Evolutionary conservation across 64 coral and sea anemone species (phyloP).

Genomic region (Actinia tenebrosa): DNA sequence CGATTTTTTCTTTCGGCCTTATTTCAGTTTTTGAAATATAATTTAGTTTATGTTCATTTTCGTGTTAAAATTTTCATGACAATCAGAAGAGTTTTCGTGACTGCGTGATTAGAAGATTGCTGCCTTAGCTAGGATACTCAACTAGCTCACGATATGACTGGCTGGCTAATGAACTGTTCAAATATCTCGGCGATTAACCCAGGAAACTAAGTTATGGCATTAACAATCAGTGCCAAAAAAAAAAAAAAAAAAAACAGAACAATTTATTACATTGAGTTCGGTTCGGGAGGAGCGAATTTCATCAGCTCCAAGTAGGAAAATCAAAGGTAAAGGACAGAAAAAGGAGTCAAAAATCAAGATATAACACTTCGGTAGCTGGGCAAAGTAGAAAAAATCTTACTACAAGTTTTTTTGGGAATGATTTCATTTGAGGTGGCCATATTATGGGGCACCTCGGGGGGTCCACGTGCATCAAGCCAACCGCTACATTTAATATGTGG

Average conservation of each 20-base stretch:
- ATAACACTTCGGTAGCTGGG: neutral
- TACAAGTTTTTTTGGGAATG: neutral
- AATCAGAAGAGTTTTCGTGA: neutral
- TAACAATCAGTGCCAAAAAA: neutral
- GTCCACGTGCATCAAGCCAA: constrained; percentile 20
- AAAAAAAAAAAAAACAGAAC: neutral
- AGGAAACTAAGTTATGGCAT: neutral
- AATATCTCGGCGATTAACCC: neutral
- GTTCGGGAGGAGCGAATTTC: too few relatives aligned
- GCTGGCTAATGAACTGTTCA: neutral
- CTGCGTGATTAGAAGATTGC: neutral
- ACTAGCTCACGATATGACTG: neutral
- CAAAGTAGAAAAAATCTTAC: neutral
- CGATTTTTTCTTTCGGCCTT: too few relatives aligned
- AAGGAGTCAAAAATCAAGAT: neutral
- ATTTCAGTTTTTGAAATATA: neutral
- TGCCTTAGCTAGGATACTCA: neutral
- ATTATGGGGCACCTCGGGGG: constrained; percentile 1
- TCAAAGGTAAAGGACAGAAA: neutral
- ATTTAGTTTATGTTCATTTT: neutral
- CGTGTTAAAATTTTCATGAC: neutral
- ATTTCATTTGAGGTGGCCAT: neutral
- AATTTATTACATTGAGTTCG: too few relatives aligned
- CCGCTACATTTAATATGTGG: constrained; percentile 19
- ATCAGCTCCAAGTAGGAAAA: neutral